phyloP scores from a whole-genome alignment of 2,888 invertebrate genomes.

The Odontocolon sp. region DNA sequence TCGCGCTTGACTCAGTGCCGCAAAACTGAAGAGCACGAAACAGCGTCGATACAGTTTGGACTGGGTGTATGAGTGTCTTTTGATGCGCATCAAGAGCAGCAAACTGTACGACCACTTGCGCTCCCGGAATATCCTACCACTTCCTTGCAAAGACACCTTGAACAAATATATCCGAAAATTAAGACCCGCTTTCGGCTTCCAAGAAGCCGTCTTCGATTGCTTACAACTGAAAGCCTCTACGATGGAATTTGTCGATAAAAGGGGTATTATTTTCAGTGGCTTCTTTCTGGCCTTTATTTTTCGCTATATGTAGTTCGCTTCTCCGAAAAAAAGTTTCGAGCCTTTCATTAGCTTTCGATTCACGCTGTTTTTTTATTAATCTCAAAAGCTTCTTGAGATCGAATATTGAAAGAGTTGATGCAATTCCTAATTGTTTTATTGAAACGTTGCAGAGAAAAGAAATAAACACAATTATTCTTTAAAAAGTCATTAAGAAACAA shows the following conservation, averaged over 20 bases:
- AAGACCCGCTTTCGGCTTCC: slow-evolving; percentile 18
- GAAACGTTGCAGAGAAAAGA: too few species aligned
- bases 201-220: not conserved
- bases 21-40: slow-evolving; percentile 38
- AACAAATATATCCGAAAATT: slow-evolving; percentile 50
- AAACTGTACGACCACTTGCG: slow-evolving; percentile 34
- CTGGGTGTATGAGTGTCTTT: slow-evolving; percentile 37
- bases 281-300: too few species aligned
- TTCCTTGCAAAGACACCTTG: slow-evolving; percentile 57
- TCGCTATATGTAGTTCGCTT: too few species aligned
- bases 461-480: too few species aligned
- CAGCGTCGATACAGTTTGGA: slow-evolving; percentile 40
- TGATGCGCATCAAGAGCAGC: slow-evolving; percentile 38
- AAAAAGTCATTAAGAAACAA: too few species aligned
- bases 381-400: too few species aligned
- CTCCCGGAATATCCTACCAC: slow-evolving; percentile 29
- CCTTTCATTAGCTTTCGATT: too few species aligned
- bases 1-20: slow-evolving; percentile 45
- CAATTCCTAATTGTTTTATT: too few species aligned
- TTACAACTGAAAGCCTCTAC: slow-evolving; percentile 37
- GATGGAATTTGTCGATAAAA: slow-evolving; percentile 39
- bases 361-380: too few species aligned
- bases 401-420: too few species aligned
- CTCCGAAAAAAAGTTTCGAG: too few species aligned
- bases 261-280: slow-evolving; percentile 22